Evolutionary conservation across 2,113 vertebrate species (phyloP).

Genomic region (Machaerirhynchus nigripectus): DNA sequence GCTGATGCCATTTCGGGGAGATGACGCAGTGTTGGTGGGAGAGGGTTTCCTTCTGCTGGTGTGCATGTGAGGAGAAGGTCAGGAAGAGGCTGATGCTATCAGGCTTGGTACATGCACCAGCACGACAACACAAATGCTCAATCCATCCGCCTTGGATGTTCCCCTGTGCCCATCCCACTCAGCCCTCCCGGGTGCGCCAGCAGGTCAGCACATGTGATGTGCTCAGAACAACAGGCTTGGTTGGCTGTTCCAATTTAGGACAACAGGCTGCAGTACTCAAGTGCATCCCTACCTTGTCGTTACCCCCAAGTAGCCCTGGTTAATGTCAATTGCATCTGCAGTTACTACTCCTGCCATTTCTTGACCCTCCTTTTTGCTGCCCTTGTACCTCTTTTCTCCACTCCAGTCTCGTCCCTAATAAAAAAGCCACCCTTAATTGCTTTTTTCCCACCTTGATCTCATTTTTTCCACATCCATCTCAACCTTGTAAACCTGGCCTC

Average conservation of each 20-base stretch:
- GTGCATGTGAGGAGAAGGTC: background rate
- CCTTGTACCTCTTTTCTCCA: background rate
- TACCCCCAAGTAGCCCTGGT: background rate
- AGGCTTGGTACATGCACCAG: background rate
- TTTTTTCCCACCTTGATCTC: background rate
- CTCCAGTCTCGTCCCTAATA: background rate
- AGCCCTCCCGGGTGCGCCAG: fast-evolving
- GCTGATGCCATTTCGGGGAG: background rate
- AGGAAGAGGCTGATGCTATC: background rate
- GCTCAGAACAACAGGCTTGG: background rate
- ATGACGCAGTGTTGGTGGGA: background rate
- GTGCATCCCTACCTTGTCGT: background rate
- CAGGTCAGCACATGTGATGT: background rate
- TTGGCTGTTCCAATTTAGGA: background rate
- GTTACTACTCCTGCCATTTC: background rate
- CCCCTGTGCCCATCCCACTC: background rate
- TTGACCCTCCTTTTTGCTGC: background rate
- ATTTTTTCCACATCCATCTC: background rate
- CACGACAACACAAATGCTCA: fast-evolving
- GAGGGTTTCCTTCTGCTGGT: slow-evolving; percentile 18
- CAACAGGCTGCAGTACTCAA: background rate
- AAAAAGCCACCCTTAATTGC: background rate
- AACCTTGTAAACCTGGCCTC: background rate
- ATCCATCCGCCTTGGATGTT: background rate
- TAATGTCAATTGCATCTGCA: background rate